Base-by-base conservation (phyloP, 2,797 vertebrate species). In the Coendou prehensilis region DNA sequence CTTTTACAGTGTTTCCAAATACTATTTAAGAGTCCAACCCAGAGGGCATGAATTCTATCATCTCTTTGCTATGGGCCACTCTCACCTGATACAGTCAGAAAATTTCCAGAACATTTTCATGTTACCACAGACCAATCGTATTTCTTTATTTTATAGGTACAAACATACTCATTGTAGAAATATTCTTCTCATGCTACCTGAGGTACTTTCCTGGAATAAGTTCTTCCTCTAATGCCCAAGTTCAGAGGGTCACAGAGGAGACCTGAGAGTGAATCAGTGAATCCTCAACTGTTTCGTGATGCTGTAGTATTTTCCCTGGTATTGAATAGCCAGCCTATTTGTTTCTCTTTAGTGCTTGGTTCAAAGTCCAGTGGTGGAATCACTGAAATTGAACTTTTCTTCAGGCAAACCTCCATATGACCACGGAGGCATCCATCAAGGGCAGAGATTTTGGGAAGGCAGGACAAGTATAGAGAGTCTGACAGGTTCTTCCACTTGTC, bases 111-210 rank as follows among this genome's bases (percentile, higher is more conserved):
- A 33, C 7, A 33, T n/a, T 83, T 84, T 54, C 57, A 50, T 50
- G 9, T 87, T 9, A 79, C 23, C 9, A 41, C 23, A 0, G 15
- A 64, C 20, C 10, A 80, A 18, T 56, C 33, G 80, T 26, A 6
- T 93, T 87, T 84, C 47, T 37, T 69, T 75, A 84, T 95, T 93
- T 89, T 61, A 78, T 4, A 87, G 23, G 33, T 50, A 78, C 1
- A 79, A 8, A 45, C 57, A 5, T 30, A n/a, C 28, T 92, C 52
- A 30, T 20, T 71, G 15, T 67, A 13, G 11, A 6, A 81, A 47
- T 6, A 92, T 61, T 56, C 33, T 47, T 45, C 4, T 22, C 23
- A 30, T 45, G 6, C 9, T 79, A 56, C 9, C 33, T 52, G 28
- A 84, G 76, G 3, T 47, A 5, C 91, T 84, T 94, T 75, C 23